Evolutionary conservation across 2,113 vertebrate species (phyloP), one percentile per base, ranked within the genome.

Genomic region (Lota lota): DNA sequence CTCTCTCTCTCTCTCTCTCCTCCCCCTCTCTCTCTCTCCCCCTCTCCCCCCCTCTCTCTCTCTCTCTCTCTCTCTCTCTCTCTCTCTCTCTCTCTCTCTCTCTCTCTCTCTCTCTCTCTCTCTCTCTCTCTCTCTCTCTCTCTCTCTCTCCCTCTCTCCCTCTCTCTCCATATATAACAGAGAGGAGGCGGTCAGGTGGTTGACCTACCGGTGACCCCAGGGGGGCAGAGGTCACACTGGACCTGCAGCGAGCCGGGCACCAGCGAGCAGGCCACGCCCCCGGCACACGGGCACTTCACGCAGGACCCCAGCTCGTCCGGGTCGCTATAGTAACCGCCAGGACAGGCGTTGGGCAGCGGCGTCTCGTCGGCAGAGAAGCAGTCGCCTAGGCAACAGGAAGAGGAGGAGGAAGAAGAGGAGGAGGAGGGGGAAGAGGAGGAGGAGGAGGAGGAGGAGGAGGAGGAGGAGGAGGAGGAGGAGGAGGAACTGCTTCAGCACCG

Each of bases 301-400:
- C 96, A 98, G 75, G 66, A 1, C 0, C 72, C 65, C 0, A 80
- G 89, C 67, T 76, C 80, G 0, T 22, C 63, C 0, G 92, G 92
- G 61, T 95, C 89, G 0, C 73, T 88, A 83, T 98, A 98, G 75
- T 86, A 95, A 2, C 96, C 93, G 0, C 86, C 50, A 16, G 89
- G 88, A 54, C 95, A 96, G 73, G 81, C 83, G 16, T 76, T 61
- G 28, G 75, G 74, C 64, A 66, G 85, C 20, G 88, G 84, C 0
- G 89, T 89, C 69, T 94, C 92, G 14, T 96, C 95, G 63, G 93
- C 93, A 0, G 94, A 92, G 66, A 93, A 94, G 73, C 95, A 96
- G 8, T 95, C 94, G 6, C 95, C 95, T 96, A 83, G 22, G 63
- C 62, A 19, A 19, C 6, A 60, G 14, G 22, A 18, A 14, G 53